These are phyloP conservation scores for Batillaria attramentaria DNA, from an alignment of 1,140 invertebrate species.

Conservation along the genomic window DNA sequence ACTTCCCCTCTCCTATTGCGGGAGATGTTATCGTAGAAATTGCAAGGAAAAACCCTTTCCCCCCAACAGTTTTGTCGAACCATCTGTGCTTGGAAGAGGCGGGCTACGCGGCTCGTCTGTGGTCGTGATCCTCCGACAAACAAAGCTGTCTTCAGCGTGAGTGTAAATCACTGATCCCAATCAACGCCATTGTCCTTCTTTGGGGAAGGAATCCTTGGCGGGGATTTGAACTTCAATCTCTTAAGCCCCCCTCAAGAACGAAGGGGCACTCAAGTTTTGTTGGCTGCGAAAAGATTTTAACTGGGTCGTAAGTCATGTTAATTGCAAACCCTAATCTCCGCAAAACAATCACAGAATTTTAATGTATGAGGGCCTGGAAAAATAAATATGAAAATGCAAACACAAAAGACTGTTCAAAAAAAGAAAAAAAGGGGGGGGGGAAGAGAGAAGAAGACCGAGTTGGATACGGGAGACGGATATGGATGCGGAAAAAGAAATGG, in stretches of 20 bases:
- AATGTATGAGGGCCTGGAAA: neutral
- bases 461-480: too few species aligned
- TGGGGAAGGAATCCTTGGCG: too few species aligned
- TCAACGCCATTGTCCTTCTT: neutral
- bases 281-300: neutral
- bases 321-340: too few species aligned
- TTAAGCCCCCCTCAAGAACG: constrained; percentile 1
- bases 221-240: neutral
- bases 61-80: constrained; percentile 16
- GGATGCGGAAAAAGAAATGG: too few species aligned
- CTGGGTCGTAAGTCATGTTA: too few species aligned
- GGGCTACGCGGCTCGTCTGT: constrained; percentile 21
- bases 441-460: too few species aligned
- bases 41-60: constrained; percentile 24
- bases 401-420: neutral
- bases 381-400: neutral
- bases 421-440: too few species aligned
- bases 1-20: constrained; percentile 6
- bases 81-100: constrained; percentile 18
- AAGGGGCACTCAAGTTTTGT: neutral
- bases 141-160: constrained; percentile 5
- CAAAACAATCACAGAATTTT: neutral
- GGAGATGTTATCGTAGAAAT: constrained; percentile 28
- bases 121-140: constrained; percentile 32
- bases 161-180: constrained; percentile 33